A percentile compares a stretch with the other conserved stretches of the same genome.
These are phyloP conservation scores for Atta cephalotes DNA, from an alignment of 1,140 invertebrate species.

Conservation along the genomic window DNA sequence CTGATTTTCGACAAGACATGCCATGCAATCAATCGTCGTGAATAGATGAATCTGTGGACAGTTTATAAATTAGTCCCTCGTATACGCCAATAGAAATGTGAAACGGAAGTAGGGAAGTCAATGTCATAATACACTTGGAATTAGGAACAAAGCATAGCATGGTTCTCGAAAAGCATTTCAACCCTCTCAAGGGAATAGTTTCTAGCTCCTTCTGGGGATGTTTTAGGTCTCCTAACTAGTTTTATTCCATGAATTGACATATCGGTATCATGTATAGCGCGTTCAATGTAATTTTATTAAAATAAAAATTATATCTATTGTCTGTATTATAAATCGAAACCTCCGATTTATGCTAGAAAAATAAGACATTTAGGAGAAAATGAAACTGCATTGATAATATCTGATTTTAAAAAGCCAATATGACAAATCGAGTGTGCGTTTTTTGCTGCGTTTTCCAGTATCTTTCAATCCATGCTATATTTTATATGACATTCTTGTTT, in stretches of 20 bases:
- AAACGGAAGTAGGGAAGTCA: constrained; percentile 68
- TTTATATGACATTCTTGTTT: constrained; percentile 23
- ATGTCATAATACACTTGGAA: constrained; percentile 72
- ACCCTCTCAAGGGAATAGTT: constrained; percentile 74
- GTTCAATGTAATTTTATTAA: constrained; percentile 68
- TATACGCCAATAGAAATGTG: constrained; percentile 69
- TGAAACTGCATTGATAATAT: constrained; percentile 12
- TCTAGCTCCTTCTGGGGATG: constrained; percentile 65
- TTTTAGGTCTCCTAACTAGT: constrained; percentile 68
- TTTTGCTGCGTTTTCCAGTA: constrained; percentile 1
- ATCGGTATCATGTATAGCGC: constrained; percentile 26
- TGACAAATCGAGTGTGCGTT: constrained; percentile 39
- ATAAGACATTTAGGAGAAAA: neutral
- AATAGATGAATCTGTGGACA: constrained; percentile 68
- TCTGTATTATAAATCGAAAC: constrained; percentile 9
- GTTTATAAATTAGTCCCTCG: constrained; percentile 71
- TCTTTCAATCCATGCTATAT: neutral
- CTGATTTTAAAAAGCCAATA: constrained; percentile 32
- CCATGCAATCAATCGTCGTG: constrained; percentile 56
- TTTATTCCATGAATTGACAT: constrained; percentile 48
- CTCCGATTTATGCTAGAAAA: constrained; percentile 13
- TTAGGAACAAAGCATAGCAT: constrained; percentile 60
- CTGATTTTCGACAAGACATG: constrained; percentile 69
- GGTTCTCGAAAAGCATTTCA: constrained; percentile 71
- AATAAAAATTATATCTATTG: constrained; percentile 68